phyloP scores from a whole-genome alignment of 2,797 vertebrate species.

The Trichosurus vulpecula region DNA sequence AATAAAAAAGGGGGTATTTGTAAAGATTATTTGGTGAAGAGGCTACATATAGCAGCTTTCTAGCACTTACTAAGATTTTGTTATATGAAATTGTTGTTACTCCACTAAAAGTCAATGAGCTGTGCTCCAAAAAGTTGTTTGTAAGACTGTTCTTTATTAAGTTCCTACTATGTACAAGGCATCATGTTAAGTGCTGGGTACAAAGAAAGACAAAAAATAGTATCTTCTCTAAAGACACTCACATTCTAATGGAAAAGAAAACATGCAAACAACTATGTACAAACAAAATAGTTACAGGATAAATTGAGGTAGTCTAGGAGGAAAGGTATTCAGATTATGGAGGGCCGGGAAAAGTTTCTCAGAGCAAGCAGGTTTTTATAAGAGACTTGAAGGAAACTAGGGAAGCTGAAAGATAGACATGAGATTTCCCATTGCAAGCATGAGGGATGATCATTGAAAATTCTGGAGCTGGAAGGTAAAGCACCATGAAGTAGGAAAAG shows the following conservation, averaged over 20 bases:
- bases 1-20: background rate
- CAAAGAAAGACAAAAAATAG: background rate
- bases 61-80: background rate
- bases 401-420: background rate
- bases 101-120: background rate
- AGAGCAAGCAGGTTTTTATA: background rate
- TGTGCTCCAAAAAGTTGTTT: too few species aligned
- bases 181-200: background rate
- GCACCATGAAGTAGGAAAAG: too few species aligned
- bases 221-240: background rate
- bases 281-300: background rate
- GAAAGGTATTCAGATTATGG: background rate
- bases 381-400: background rate
- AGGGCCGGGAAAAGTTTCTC: background rate
- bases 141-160: background rate
- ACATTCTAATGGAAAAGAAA: background rate
- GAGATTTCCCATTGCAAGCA: background rate
- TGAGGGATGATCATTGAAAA: background rate
- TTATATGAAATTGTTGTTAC: background rate
- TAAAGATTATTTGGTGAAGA: background rate
- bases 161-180: background rate
- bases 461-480: background rate
- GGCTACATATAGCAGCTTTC: background rate
- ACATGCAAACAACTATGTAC: background rate
- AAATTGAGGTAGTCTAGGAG: background rate